Evolutionary conservation across 2,797 vertebrate species (phyloP).

Genomic region (Chromobotia macracanthus): DNA sequence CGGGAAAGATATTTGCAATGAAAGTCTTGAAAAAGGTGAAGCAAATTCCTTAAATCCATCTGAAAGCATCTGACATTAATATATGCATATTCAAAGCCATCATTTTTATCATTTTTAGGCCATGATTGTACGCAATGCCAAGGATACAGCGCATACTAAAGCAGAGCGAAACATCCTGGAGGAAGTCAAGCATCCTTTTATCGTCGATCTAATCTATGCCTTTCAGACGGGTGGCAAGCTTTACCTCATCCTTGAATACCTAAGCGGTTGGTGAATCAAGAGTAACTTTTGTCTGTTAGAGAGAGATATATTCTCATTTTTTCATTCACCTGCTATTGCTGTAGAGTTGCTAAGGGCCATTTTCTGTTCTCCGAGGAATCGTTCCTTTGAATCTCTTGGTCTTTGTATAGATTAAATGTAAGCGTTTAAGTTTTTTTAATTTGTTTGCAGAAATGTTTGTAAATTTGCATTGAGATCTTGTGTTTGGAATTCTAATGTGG

Average conservation of each 20-base stretch:
- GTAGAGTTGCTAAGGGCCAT: slow-evolving; percentile 35
- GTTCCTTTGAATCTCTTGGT: background rate
- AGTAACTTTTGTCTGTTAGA: slow-evolving; percentile 22
- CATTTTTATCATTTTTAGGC: slow-evolving; percentile 75
- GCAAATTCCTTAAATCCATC: slow-evolving; percentile 1
- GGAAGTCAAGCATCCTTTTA: slow-evolving; percentile 99
- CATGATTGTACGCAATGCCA: slow-evolving; percentile 98
- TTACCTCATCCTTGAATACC: slow-evolving; percentile 99
- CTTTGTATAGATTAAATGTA: background rate
- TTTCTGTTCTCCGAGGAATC: background rate
- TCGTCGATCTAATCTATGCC: slow-evolving; percentile 98
- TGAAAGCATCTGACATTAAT: background rate
- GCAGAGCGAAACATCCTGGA: slow-evolving; percentile 98
- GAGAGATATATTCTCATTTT: slow-evolving; percentile 44
- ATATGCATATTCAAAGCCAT: background rate
- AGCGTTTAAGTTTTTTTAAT: background rate
- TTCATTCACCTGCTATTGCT: slow-evolving; percentile 33
- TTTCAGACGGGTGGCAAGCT: slow-evolving; percentile 99
- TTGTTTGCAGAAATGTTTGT: background rate
- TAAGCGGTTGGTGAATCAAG: slow-evolving; percentile 88
- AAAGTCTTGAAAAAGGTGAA: slow-evolving; percentile 99
- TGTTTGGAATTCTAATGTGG: background rate
- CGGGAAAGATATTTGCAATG: slow-evolving; percentile 98
- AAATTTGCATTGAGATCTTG: background rate
- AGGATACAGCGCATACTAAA: slow-evolving; percentile 98